Evolutionary conservation across 1,140 invertebrate genomes (phyloP).

Genomic region (Tribolium castaneum): DNA sequence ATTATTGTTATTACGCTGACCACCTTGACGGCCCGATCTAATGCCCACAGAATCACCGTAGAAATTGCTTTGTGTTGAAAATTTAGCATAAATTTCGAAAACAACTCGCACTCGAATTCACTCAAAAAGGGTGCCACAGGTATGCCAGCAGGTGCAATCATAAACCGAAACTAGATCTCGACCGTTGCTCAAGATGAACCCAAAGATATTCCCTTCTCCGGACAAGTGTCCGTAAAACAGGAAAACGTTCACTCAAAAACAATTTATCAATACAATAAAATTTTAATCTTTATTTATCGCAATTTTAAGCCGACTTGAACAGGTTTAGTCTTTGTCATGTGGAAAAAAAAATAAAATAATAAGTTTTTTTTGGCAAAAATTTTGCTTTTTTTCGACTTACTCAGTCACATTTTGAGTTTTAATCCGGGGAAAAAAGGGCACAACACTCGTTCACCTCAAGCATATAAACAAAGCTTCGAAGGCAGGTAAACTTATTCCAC

Average conservation of each 20-base stretch:
- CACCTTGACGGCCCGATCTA: neutral
- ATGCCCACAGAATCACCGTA: neutral
- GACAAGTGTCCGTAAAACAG: neutral
- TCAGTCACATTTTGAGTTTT: constrained; percentile 18
- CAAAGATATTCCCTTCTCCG: neutral
- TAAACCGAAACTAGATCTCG: constrained; percentile 24
- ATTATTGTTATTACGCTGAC: neutral
- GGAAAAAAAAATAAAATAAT: neutral
- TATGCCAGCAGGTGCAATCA: constrained; percentile 10
- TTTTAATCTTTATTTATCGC: neutral
- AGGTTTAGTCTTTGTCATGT: neutral
- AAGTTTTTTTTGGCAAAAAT: neutral
- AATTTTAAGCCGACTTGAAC: neutral
- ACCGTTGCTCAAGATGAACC: neutral
- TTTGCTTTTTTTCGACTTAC: neutral
- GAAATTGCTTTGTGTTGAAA: neutral
- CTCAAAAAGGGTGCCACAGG: neutral
- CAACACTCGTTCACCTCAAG: constrained; percentile 22
- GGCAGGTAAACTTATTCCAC: neutral
- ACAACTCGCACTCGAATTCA: no score
- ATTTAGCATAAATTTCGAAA: neutral
- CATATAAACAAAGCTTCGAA: constrained; percentile 16
- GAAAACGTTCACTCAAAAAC: no score
- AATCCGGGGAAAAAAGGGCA: constrained; percentile 11
- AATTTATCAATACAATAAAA: neutral